Evolutionary conservation across 1,140 invertebrate species (phyloP).

Genomic region (Caenorhabditis inopinata): DNA sequence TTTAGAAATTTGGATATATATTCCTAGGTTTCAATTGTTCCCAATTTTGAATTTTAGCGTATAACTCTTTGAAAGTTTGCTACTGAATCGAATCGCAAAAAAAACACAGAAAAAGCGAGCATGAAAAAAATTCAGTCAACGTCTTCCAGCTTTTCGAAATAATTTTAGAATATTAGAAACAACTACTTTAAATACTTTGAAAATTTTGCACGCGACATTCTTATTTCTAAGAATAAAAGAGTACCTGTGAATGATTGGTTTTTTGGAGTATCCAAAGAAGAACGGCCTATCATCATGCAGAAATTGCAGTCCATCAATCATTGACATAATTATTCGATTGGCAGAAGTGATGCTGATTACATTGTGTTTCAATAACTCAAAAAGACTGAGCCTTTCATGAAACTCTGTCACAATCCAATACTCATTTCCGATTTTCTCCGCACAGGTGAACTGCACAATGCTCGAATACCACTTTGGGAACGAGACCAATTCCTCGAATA

Average conservation of each 20-base stretch:
- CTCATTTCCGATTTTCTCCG: neutral
- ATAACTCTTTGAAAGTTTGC: no score
- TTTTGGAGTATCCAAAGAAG: neutral
- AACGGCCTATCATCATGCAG: slow-evolving; percentile 1
- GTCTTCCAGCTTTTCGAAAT: no score
- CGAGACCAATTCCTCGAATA: neutral
- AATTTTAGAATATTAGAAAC: no score
- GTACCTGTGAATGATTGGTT: slow-evolving; percentile 21
- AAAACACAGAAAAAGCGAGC: no score
- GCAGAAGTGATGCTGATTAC: neutral
- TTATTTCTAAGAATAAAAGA: no score
- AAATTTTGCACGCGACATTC: no score
- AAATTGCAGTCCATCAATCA: slow-evolving; percentile 1
- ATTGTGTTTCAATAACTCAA: neutral
- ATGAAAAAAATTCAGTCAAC: no score
- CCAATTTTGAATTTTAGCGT: no score
- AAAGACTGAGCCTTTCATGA: neutral
- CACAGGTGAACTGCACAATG: neutral
- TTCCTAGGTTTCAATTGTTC: no score
- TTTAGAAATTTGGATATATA: no score
- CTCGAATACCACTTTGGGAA: neutral
- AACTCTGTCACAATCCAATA: slow-evolving; percentile 24
- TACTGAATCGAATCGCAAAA: no score
- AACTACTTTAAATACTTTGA: no score
- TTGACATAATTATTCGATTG: neutral